A percentile compares a stretch with the other conserved stretches of the same genome.
phyloP scores from a whole-genome alignment of 2,113 vertebrate species.

The Acrocephalus kingi region DNA sequence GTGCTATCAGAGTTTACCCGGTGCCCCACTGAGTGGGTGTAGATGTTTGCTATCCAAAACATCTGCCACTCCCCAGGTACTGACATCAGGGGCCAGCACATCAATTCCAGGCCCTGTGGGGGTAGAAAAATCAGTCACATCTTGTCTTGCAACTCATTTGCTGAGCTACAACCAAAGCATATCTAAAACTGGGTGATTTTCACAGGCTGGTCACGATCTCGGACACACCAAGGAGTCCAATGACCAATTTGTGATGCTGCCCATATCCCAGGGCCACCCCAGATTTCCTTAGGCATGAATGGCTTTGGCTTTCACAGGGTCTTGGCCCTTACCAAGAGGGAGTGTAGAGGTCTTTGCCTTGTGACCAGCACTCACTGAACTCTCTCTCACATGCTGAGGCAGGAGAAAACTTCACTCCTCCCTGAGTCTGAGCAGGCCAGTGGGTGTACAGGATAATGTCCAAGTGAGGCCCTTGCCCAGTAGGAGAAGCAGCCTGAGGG shows the following conservation, averaged over 20 bases:
- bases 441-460: no score
- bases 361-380: background rate
- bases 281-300: background rate
- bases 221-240: background rate
- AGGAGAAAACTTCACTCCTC: background rate
- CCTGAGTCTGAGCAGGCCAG: background rate
- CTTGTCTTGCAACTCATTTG: background rate
- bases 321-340: background rate
- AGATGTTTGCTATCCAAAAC: slow-evolving; percentile 89
- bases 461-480: background rate
- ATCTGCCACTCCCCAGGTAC: slow-evolving; percentile 84
- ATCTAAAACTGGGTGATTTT: background rate
- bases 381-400: background rate
- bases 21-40: slow-evolving; percentile 82
- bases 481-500: background rate
- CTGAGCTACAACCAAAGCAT: background rate
- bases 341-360: background rate
- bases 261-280: background rate
- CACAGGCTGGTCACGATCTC: background rate
- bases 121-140: background rate
- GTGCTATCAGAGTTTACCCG: slow-evolving; percentile 18
- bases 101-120: slow-evolving; percentile 83
- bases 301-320: background rate
- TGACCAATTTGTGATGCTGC: background rate
- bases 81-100: slow-evolving; percentile 85